phyloP scores from a whole-genome alignment of 2,888 invertebrate species.

The Nasonia oneida region DNA sequence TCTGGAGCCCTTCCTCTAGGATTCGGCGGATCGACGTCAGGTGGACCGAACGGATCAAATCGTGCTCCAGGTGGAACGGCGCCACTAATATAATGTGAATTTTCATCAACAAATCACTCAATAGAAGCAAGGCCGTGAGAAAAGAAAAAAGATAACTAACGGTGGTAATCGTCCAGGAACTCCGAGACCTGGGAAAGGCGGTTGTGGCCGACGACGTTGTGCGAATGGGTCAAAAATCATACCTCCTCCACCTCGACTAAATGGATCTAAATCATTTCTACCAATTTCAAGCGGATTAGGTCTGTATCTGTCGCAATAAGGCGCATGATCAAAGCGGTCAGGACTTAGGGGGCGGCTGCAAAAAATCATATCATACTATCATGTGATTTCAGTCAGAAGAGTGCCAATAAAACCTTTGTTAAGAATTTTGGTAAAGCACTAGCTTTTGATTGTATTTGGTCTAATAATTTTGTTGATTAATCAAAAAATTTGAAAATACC shows the following conservation, averaged over 20 bases:
- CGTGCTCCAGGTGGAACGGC: constrained; percentile 89
- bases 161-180: constrained; percentile 83
- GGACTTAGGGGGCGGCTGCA: not conserved
- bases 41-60: constrained; percentile 92
- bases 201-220: constrained; percentile 43
- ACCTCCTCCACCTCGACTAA: constrained; percentile 87
- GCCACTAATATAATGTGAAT: constrained; percentile 79
- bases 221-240: constrained; percentile 87
- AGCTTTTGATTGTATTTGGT: not conserved
- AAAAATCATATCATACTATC: not conserved
- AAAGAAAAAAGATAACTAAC: constrained; percentile 72
- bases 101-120: not conserved
- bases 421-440: not conserved
- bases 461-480: not conserved
- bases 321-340: too few species aligned
- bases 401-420: not conserved
- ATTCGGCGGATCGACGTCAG: constrained; percentile 75
- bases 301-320: constrained; percentile 54
- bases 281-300: constrained; percentile 81
- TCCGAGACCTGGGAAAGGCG: constrained; percentile 77
- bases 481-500: constrained; percentile 18
- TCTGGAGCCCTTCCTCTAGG: constrained; percentile 81
- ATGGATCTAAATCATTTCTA: constrained; percentile 89
- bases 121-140: not conserved
- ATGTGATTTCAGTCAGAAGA: not conserved